These are phyloP conservation scores for Arctia plantaginis DNA, from an alignment of 2,888 invertebrate genomes.

Conservation along the genomic window DNA sequence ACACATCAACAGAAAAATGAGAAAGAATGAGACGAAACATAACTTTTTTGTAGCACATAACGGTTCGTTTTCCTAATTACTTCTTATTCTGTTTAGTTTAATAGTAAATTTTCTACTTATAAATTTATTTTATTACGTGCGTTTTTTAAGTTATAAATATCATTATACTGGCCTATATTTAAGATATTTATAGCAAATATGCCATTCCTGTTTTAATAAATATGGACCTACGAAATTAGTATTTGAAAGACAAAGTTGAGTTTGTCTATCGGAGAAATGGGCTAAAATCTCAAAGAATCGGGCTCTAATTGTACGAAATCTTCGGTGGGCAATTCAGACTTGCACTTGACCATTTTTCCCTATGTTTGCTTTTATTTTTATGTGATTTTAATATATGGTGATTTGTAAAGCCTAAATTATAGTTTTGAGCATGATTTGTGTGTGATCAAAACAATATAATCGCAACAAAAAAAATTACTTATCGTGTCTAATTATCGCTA, in stretches of 20 bases:
- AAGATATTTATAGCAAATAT: neutral
- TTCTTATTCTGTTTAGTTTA: neutral
- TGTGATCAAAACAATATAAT: conserved; percentile 27
- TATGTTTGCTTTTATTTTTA: neutral
- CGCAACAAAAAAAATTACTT: conserved; percentile 17
- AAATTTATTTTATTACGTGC: too few relatives aligned
- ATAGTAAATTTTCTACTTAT: too few relatives aligned
- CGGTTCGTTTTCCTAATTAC: neutral
- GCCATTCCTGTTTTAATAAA: neutral
- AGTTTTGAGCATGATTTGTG: conserved; percentile 17
- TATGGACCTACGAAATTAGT: neutral
- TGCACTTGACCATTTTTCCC: neutral
- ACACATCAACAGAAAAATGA: neutral
- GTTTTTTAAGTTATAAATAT: neutral
- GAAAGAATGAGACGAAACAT: neutral
- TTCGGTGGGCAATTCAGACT: neutral
- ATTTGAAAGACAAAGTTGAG: too few relatives aligned
- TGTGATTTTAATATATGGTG: conserved; percentile 32
- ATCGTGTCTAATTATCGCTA: conserved; percentile 18
- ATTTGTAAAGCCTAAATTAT: conserved; percentile 27
- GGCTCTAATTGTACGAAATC: neutral
- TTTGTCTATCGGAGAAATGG: too few relatives aligned
- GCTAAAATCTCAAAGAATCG: neutral
- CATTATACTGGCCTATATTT: neutral
- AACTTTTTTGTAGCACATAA: neutral